phyloP scores from a whole-genome alignment of 2,113 vertebrate species.

The Nothocercus nigrocapillus region DNA sequence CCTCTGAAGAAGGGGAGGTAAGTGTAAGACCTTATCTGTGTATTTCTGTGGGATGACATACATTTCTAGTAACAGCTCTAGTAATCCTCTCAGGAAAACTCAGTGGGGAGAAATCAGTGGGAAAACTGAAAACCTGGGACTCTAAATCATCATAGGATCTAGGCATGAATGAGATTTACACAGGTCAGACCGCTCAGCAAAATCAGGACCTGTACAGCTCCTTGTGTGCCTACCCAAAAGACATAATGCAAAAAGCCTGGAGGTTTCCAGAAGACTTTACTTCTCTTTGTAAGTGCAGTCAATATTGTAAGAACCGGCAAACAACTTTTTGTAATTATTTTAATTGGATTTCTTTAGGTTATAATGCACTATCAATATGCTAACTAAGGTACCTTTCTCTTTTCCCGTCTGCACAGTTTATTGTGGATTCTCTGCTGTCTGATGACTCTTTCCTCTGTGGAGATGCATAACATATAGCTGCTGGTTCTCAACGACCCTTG shows the following conservation, averaged over 20 bases:
- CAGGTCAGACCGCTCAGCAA: fast-evolving
- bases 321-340: not conserved
- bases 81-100: not conserved
- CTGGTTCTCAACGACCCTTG: not conserved
- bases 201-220: not conserved
- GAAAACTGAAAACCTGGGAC: not conserved
- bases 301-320: not conserved
- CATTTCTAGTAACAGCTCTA: not conserved
- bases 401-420: not conserved
- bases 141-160: not conserved
- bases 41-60: not conserved
- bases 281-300: not conserved
- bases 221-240: not conserved
- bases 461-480: not conserved
- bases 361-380: not conserved
- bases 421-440: not conserved
- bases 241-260: not conserved
- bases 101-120: not conserved
- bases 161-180: not conserved
- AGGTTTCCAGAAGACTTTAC: not conserved
- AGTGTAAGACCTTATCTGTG: not conserved
- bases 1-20: not conserved
- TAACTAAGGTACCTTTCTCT: not conserved
- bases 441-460: not conserved
- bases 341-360: not conserved